Conservation (phyloP, 2,113 vertebrate species). For the Apaloderma vittatum region DNA sequence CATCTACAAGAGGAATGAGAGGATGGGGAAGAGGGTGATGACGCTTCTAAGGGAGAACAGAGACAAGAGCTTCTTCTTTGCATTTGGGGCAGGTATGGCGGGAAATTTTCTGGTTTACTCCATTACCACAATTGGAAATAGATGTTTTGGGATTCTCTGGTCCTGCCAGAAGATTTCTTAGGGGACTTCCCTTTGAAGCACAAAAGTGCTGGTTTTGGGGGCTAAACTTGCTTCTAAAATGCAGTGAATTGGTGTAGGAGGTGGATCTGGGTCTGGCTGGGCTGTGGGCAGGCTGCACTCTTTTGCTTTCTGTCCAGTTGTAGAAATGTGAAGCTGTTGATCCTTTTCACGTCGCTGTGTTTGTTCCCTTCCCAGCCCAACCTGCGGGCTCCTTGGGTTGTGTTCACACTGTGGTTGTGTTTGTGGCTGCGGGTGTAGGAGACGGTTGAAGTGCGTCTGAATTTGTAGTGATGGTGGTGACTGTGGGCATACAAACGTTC, state of each 20-base stretch:
- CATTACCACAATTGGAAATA: rapidly evolving
- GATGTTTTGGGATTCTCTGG: background rate
- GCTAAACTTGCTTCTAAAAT: background rate
- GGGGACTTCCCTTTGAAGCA: background rate
- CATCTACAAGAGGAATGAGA: constrained; percentile 97
- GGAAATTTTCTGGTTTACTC: background rate
- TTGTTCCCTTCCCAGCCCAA: background rate
- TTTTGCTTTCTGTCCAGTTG: background rate
- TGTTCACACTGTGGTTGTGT: background rate
- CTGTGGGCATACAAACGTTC: background rate
- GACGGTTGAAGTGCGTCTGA: background rate
- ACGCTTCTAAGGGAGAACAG: constrained; percentile 88
- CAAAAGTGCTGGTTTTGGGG: background rate
- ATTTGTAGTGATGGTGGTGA: background rate
- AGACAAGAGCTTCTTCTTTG: constrained; percentile 95
- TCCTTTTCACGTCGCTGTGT: rapidly evolving
- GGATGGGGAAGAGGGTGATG: constrained; percentile 94
- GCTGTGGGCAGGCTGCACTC: background rate
- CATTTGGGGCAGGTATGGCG: constrained; percentile 93
- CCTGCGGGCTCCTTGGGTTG: background rate
- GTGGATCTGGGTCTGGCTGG: background rate
- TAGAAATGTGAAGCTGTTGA: background rate
- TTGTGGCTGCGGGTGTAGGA: background rate
- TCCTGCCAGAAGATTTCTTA: background rate
- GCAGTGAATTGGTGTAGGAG: background rate